A percentile compares a stretch with the other conserved stretches of the same genome.
Conservation (phyloP, 2,888 invertebrate genomes). For the Epirrita christyi region DNA sequence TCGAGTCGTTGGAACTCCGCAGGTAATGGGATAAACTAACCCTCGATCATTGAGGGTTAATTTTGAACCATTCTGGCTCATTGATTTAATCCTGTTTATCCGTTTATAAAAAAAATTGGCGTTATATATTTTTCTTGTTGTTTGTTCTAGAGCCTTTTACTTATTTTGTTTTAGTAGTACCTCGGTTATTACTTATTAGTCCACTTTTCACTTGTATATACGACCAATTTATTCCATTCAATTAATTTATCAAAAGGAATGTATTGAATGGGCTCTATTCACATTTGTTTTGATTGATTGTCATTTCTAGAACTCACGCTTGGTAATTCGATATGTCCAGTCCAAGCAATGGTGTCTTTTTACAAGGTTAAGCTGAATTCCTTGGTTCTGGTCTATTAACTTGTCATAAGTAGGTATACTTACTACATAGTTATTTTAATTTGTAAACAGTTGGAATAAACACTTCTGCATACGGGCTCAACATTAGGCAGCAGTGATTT, state of each 20-base stretch:
- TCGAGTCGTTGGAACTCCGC: conserved; percentile 1
- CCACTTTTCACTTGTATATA: background rate
- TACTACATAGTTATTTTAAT: conserved; percentile 2
- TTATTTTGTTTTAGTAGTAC: background rate
- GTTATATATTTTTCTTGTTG: background rate
- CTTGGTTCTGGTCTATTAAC: conserved; percentile 64
- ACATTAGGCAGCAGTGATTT: no score
- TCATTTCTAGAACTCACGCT: conserved; percentile 58
- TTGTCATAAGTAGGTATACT: conserved; percentile 31
- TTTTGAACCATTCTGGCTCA: conserved; percentile 9
- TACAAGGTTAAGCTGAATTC: conserved; percentile 61
- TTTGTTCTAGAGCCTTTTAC: background rate
- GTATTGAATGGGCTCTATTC: conserved; percentile 14
- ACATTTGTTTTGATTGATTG: conserved; percentile 24
- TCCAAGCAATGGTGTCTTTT: conserved; percentile 51
- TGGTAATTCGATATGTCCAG: conserved; percentile 54
- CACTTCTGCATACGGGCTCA: no score
- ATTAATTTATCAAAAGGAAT: conserved; percentile 19
- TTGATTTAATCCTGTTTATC: conserved; percentile 4
- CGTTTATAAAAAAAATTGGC: no score
- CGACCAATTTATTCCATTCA: conserved; percentile 3
- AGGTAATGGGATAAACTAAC: conserved; percentile 21
- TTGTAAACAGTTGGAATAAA: background rate
- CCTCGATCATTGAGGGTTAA: conserved; percentile 16
- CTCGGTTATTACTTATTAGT: background rate